Conservation (phyloP, 2,888 invertebrate species). For the Notocelia uddmanniana region DNA sequence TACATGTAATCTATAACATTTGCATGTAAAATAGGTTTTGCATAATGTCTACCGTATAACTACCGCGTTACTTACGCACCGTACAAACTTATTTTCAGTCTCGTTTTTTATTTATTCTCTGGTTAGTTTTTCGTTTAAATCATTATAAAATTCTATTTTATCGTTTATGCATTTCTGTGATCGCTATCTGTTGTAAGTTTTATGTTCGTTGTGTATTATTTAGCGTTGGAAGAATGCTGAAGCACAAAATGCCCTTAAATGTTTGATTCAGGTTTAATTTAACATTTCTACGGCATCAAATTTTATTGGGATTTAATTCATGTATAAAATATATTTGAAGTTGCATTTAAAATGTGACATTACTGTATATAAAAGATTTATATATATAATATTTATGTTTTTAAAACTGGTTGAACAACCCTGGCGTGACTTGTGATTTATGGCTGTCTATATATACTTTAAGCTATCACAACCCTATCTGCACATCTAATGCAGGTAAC, state of each 20-base stretch:
- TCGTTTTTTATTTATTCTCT: constrained; percentile 64
- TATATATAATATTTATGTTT: constrained; percentile 30
- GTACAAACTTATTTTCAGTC: constrained; percentile 63
- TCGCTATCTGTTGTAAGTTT: constrained; percentile 71
- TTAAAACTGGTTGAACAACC: constrained; percentile 10
- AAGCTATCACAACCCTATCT: constrained; percentile 22
- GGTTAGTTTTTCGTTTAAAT: constrained; percentile 56
- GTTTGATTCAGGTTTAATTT: neutral
- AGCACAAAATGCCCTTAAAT: constrained; percentile 66
- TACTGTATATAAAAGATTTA: constrained; percentile 38
- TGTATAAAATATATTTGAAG: constrained; percentile 31
- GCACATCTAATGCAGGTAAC: constrained; percentile 46
- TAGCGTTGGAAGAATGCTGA: constrained; percentile 59
- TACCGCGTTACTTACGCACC: constrained; percentile 57
- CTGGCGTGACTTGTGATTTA: constrained; percentile 21
- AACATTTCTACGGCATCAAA: neutral
- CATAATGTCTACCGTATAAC: constrained; percentile 48
- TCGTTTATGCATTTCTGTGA: constrained; percentile 83
- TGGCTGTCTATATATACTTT: constrained; percentile 33
- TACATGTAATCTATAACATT: constrained; percentile 60
- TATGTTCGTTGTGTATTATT: constrained; percentile 58
- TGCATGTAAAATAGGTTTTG: constrained; percentile 65
- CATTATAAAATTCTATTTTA: constrained; percentile 68
- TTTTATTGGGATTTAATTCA: constrained; percentile 28
- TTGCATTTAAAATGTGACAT: constrained; percentile 47